phyloP scores from a whole-genome alignment of 2,797 vertebrate genomes.

The Trichosurus vulpecula region DNA sequence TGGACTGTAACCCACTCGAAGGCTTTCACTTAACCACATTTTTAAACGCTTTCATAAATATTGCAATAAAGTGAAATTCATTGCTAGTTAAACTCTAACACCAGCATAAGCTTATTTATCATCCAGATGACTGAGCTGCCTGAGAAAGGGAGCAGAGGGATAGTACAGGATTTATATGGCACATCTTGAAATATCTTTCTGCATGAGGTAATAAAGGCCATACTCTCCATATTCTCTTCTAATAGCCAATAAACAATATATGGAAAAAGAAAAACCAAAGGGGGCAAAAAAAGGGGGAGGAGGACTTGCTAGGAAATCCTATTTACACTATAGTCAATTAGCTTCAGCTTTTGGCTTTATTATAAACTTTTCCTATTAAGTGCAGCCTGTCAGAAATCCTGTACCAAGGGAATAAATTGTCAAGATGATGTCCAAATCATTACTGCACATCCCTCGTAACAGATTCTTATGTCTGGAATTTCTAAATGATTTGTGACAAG shows the following conservation, averaged over 20 bases:
- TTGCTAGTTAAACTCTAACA: conserved; percentile 82
- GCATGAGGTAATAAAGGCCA: conserved; percentile 77
- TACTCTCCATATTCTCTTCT: conserved; percentile 73
- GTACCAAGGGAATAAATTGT: conserved; percentile 73
- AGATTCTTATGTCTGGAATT: conserved; percentile 65
- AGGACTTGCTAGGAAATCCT: conserved; percentile 67
- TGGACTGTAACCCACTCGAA: conserved; percentile 71
- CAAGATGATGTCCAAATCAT: conserved; percentile 75
- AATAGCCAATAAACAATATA: conserved; percentile 78
- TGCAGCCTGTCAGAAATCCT: conserved; percentile 74
- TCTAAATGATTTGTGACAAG: conserved; percentile 77
- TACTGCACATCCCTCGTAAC: conserved; percentile 68
- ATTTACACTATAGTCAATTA: conserved; percentile 75
- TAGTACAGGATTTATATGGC: conserved; percentile 72
- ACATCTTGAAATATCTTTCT: conserved; percentile 82
- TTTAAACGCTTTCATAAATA: conserved; percentile 85
- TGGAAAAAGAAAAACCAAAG: conserved; percentile 73
- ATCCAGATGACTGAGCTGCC: conserved; percentile 76
- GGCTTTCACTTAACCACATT: conserved; percentile 77
- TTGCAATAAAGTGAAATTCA: conserved; percentile 82
- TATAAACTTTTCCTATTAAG: conserved; percentile 71
- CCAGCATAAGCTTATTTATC: conserved; percentile 78
- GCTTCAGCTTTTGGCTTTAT: conserved; percentile 72
- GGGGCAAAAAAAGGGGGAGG: conserved; percentile 51
- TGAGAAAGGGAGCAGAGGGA: conserved; percentile 59